Conservation (phyloP, 2,888 invertebrate species). For the Meta bourneti region DNA sequence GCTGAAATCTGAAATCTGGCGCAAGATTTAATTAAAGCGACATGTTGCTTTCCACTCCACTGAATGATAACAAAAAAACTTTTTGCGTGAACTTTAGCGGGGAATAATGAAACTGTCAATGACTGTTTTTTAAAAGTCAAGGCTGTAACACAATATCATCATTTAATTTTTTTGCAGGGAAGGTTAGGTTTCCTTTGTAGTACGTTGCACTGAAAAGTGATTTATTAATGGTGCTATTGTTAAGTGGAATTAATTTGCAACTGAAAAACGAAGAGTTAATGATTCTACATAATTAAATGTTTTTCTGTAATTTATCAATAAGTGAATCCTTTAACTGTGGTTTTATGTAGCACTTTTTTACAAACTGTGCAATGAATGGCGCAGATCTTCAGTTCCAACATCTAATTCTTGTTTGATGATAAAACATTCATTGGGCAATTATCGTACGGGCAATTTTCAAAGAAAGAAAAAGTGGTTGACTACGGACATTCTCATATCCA, state of each 20-base stretch:
- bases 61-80: neutral
- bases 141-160: neutral
- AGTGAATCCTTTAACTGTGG: too few species aligned
- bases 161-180: neutral
- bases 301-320: neutral
- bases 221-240: neutral
- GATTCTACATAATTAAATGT: neutral
- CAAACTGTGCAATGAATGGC: too few species aligned
- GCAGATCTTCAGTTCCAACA: too few species aligned
- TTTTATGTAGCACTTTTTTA: too few species aligned
- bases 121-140: slow-evolving; percentile 14
- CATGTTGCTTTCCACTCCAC: neutral
- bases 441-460: neutral
- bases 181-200: neutral
- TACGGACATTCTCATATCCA: neutral
- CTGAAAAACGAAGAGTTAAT: neutral
- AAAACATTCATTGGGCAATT: neutral
- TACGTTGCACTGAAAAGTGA: neutral
- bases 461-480: neutral
- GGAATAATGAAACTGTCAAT: slow-evolving; percentile 5
- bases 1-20: neutral
- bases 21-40: slow-evolving; percentile 31
- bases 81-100: neutral
- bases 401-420: neutral
- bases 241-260: neutral